Evolutionary conservation across 2,888 invertebrate species (phyloP).

Genomic region (Dryocosmus kuriphilus): DNA sequence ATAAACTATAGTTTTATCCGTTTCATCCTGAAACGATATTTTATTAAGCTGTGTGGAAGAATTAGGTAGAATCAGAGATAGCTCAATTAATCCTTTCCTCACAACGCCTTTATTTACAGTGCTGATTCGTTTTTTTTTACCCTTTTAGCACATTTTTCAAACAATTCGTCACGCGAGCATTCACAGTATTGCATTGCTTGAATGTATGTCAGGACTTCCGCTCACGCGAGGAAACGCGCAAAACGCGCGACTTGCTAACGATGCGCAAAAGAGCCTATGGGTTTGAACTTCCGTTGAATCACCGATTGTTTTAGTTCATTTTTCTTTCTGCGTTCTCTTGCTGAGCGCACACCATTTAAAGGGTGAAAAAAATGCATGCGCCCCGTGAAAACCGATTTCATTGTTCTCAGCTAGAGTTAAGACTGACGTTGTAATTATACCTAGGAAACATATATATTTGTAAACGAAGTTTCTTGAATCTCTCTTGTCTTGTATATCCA

Average conservation of each 20-base stretch:
- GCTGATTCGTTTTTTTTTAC: neutral
- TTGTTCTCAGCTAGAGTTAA: conserved; percentile 11
- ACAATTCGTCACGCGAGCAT: conserved; percentile 33
- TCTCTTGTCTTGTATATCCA: neutral
- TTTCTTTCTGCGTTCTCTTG: conserved; percentile 27
- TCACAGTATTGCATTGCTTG: neutral
- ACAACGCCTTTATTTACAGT: conserved; percentile 14
- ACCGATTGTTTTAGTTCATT: neutral
- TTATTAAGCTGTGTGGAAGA: neutral
- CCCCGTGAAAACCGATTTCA: neutral
- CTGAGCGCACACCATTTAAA: conserved; percentile 12
- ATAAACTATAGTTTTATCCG: too few relatives aligned
- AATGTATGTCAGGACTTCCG: conserved; percentile 29
- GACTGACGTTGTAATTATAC: neutral
- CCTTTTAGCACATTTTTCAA: neutral
- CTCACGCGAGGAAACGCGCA: conserved; percentile 38
- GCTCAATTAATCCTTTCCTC: neutral
- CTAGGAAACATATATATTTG: neutral
- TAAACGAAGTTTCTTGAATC: neutral
- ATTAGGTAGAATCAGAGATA: neutral
- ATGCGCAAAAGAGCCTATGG: conserved; percentile 21
- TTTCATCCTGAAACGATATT: too few relatives aligned
- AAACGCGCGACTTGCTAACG: conserved; percentile 33
- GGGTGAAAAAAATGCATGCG: neutral
- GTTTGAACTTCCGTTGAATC: conserved; percentile 19